Percentiles rank a stretch among this genome's conserved stretches.
Conservation (phyloP, 2,797 vertebrate genomes). For the Syndactyla subalaris region DNA sequence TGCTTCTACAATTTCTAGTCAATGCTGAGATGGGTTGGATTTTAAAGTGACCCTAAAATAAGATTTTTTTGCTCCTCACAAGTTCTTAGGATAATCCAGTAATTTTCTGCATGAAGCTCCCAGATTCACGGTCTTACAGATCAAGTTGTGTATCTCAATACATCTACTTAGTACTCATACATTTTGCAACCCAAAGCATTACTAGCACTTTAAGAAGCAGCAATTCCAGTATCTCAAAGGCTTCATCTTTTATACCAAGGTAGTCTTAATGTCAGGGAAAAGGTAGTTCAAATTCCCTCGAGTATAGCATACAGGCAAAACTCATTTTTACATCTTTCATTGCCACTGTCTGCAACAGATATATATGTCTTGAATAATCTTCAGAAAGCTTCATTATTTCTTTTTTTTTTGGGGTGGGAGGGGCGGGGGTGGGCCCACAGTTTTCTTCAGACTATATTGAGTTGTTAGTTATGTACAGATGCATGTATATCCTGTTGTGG, state of each 20-base stretch:
- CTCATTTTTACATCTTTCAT: not conserved
- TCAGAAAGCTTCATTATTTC: not conserved
- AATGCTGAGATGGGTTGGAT: not conserved
- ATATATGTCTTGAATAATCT: not conserved
- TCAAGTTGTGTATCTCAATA: not conserved
- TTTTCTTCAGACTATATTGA: not conserved
- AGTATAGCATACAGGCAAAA: not conserved
- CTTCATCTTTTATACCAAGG: not conserved
- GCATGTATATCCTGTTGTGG: fast-evolving
- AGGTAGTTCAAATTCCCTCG: not conserved
- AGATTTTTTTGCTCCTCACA: not conserved
- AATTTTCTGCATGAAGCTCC: not conserved
- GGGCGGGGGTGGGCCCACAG: too few species aligned
- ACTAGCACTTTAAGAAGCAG: not conserved
- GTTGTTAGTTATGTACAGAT: not conserved
- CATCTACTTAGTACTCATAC: not conserved
- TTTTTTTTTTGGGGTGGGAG: not conserved
- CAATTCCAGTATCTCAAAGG: not conserved
- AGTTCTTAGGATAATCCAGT: not conserved
- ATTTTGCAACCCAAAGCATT: not conserved
- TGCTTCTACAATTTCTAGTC: not conserved
- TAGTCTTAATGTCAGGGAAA: not conserved
- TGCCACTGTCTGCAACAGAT: not conserved
- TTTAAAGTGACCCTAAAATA: not conserved
- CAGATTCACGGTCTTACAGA: not conserved